These are phyloP conservation scores for Melitaea cinxia DNA, from an alignment of 1,140 invertebrate species.

Conservation along the genomic window DNA sequence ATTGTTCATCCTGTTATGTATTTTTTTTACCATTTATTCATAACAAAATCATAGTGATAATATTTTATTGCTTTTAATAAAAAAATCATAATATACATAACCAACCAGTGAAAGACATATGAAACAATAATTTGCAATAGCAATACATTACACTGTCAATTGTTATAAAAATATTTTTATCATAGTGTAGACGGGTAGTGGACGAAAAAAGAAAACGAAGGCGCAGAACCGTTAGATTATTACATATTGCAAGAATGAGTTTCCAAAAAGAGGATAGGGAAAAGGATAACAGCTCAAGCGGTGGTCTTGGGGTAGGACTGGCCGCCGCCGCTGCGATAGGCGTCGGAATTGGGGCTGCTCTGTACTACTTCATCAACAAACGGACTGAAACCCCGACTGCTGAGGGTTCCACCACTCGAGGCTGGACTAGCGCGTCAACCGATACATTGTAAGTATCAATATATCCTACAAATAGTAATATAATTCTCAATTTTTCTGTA, in stretches of 20 bases:
- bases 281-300: slow-evolving; percentile 56
- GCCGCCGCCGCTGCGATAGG: slow-evolving; percentile 67
- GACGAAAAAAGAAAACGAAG: neutral
- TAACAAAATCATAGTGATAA: too few species aligned
- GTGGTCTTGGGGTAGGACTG: slow-evolving; percentile 62
- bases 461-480: neutral
- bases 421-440: slow-evolving; percentile 47
- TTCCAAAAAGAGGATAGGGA: slow-evolving; percentile 63
- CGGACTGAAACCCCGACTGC: slow-evolving; percentile 54
- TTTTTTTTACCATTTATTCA: too few species aligned
- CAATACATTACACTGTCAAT: too few species aligned
- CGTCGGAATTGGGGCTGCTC: slow-evolving; percentile 70
- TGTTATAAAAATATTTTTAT: neutral
- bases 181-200: neutral
- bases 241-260: slow-evolving; percentile 51
- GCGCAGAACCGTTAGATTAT: neutral
- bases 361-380: slow-evolving; percentile 73
- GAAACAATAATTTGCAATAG: too few species aligned
- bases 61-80: too few species aligned
- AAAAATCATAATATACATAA: too few species aligned
- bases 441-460: slow-evolving; percentile 59
- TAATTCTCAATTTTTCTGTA: too few species aligned
- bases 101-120: too few species aligned
- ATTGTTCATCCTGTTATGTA: too few species aligned
- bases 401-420: slow-evolving; percentile 52